Evolutionary conservation across 2,888 invertebrate genomes (phyloP).

Genomic region (Heliconius cydno): DNA sequence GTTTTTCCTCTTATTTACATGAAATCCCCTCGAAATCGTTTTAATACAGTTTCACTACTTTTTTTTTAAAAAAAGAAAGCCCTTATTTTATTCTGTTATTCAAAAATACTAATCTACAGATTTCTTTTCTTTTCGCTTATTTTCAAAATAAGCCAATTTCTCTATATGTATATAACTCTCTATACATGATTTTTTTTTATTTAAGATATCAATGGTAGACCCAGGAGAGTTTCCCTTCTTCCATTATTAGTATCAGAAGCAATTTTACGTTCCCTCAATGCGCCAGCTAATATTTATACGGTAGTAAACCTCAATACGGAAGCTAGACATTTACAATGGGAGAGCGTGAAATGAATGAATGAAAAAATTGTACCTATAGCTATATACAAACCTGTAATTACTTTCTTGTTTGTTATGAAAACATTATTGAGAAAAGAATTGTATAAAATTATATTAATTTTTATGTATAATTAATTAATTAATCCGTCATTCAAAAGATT

Average conservation of each 20-base stretch:
- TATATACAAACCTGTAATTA: neutral
- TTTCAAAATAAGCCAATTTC: neutral
- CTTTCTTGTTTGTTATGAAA: neutral
- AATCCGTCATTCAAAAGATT: no score
- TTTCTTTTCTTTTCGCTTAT: neutral
- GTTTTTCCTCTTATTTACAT: no score
- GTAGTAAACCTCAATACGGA: constrained; percentile 31
- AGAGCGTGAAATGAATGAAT: constrained; percentile 1
- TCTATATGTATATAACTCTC: neutral
- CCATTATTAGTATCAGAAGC: constrained; percentile 28
- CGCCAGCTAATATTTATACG: constrained; percentile 32
- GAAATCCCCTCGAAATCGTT: no score
- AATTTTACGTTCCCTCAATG: constrained; percentile 31
- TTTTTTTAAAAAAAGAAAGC: no score
- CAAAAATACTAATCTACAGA: no score
- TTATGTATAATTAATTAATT: no score
- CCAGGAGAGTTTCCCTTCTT: neutral
- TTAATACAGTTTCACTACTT: no score
- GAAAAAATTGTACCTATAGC: neutral
- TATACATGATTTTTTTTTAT: no score
- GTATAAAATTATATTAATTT: no score
- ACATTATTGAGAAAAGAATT: neutral
- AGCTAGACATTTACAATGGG: constrained; percentile 1
- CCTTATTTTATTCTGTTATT: no score
- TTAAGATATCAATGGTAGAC: neutral